These are phyloP conservation scores for Bungarus multicinctus DNA, from an alignment of 2,113 vertebrate genomes.

Conservation along the genomic window DNA sequence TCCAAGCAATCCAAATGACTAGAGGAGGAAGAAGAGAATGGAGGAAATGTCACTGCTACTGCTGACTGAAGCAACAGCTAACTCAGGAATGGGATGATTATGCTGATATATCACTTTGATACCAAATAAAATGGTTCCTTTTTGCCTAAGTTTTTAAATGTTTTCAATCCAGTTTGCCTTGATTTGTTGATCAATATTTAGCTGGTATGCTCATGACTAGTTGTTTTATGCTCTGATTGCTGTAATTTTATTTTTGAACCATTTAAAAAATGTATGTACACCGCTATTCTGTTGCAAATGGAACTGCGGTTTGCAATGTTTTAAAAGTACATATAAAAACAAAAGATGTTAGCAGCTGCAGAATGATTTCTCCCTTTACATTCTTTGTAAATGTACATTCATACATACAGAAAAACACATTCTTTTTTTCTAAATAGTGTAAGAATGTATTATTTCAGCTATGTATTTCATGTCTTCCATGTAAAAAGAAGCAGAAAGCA, in stretches of 20 bases:
- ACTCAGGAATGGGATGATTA: not conserved
- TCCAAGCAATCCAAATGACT: not conserved
- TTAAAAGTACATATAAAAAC: not conserved
- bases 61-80: not conserved
- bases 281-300: not conserved
- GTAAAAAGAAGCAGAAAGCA: not conserved
- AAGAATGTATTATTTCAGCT: not conserved
- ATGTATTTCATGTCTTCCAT: not conserved
- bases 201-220: not conserved
- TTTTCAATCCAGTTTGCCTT: not conserved
- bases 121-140: not conserved
- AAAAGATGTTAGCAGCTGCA: not conserved
- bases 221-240: not conserved
- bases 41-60: not conserved
- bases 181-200: not conserved
- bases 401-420: not conserved
- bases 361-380: not conserved
- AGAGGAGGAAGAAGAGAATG: not conserved
- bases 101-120: not conserved
- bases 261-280: not conserved
- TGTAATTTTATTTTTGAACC: not conserved
- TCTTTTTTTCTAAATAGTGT: not conserved
- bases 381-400: no score
- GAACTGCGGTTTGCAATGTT: not conserved
- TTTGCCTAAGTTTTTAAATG: not conserved